phyloP scores from a whole-genome alignment of 2,797 vertebrate species.

The Oryzias dopingdopingensis region DNA sequence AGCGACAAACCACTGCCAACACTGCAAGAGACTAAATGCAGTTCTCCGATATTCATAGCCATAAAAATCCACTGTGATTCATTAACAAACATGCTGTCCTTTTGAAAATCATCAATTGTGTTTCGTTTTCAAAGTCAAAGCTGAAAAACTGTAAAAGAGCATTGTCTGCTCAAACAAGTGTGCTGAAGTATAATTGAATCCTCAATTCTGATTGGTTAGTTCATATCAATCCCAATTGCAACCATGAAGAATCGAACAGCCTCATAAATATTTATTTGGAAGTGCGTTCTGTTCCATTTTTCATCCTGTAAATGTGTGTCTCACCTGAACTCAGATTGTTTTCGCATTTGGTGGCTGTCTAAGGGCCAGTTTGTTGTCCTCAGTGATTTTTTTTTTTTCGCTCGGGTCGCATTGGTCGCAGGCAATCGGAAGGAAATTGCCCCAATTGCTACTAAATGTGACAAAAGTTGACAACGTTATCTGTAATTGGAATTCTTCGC shows the following conservation, averaged over 20 bases:
- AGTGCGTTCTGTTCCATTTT: slow-evolving; percentile 25
- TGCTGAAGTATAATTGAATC: slow-evolving; percentile 18
- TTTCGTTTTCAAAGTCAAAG: slow-evolving; percentile 17
- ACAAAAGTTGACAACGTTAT: no score
- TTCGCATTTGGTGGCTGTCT: not conserved
- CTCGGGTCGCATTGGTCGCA: no score
- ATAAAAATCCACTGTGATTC: slow-evolving; percentile 16
- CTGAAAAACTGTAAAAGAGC: slow-evolving; percentile 21
- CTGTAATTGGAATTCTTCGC: no score
- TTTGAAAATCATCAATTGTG: slow-evolving; percentile 29
- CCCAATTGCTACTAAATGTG: no score
- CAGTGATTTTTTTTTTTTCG: slow-evolving; percentile 9
- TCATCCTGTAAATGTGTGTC: slow-evolving; percentile 32
- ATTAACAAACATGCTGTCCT: slow-evolving; percentile 31
- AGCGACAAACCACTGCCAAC: no score
- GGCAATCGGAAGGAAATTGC: no score
- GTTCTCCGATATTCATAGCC: slow-evolving; percentile 20
- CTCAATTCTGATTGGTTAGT: slow-evolving; percentile 27
- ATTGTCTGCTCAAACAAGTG: slow-evolving; percentile 15
- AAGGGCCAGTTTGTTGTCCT: slow-evolving; percentile 27
- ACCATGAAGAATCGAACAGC: slow-evolving; percentile 19
- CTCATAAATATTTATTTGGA: slow-evolving; percentile 39
- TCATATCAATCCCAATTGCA: slow-evolving; percentile 17
- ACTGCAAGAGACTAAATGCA: slow-evolving; percentile 5
- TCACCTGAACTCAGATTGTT: slow-evolving; percentile 15